Conservation (phyloP, 2,113 vertebrate genomes). For the Periophthalmus modestus region DNA sequence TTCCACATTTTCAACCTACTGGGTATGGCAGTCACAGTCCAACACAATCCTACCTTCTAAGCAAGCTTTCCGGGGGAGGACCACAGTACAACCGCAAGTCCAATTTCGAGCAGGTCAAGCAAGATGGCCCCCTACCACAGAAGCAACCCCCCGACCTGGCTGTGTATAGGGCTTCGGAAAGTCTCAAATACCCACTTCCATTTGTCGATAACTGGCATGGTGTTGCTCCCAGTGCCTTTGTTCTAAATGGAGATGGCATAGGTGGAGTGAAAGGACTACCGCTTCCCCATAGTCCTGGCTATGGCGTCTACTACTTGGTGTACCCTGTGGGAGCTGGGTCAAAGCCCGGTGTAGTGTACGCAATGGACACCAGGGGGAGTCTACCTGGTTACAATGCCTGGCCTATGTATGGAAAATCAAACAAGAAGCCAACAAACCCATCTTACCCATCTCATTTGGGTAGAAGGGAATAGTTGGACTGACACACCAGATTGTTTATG, state of each 20-base stretch:
- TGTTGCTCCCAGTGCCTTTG: slow-evolving; percentile 34
- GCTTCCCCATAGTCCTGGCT: slow-evolving; percentile 29
- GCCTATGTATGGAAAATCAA: background rate
- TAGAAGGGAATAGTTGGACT: background rate
- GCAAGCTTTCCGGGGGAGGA: slow-evolving; percentile 27
- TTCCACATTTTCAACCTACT: background rate
- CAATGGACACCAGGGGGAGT: background rate
- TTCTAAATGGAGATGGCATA: slow-evolving; percentile 44
- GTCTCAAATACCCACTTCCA: slow-evolving; percentile 13
- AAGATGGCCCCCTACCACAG: slow-evolving; percentile 24
- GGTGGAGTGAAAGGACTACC: slow-evolving; percentile 11
- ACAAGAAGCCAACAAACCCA: slow-evolving; percentile 21
- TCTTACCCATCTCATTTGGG: background rate
- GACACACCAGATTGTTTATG: no score
- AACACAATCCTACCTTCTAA: slow-evolving; percentile 10
- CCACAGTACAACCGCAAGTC: slow-evolving; percentile 5
- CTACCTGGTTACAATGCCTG: background rate
- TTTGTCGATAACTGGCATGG: slow-evolving; percentile 31
- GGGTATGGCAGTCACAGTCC: background rate
- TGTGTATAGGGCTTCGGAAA: slow-evolving; percentile 29
- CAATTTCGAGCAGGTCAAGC: slow-evolving; percentile 49
- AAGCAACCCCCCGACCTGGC: slow-evolving; percentile 17
- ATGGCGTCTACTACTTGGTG: slow-evolving; percentile 16
- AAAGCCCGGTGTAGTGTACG: background rate
- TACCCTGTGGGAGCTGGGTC: background rate